phyloP scores from a whole-genome alignment of 2,797 vertebrate genomes.

The Oreonectes daqikongensis region DNA sequence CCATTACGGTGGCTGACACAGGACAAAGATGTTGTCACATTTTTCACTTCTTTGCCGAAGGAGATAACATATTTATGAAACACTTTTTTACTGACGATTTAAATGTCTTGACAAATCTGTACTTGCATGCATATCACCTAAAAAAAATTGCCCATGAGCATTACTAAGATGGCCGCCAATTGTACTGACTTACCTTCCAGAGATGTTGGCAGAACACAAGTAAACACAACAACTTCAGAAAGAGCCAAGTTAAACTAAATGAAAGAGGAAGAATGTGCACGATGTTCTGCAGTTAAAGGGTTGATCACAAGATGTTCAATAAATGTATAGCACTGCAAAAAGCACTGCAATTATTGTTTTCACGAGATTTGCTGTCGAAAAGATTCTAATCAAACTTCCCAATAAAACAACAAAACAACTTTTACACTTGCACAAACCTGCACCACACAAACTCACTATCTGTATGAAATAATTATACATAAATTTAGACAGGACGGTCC shows the following conservation, averaged over 20 bases:
- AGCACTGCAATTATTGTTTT: conserved; percentile 52
- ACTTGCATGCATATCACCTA: neutral
- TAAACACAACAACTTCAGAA: conserved; percentile 2
- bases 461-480: conserved; percentile 9
- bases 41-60: too few species aligned
- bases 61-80: too few species aligned
- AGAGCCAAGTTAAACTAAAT: neutral
- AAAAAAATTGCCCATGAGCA: neutral
- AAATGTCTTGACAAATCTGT: neutral
- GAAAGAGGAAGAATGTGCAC: neutral
- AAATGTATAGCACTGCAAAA: conserved; percentile 15
- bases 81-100: too few species aligned
- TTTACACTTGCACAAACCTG: conserved; percentile 27
- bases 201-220: neutral
- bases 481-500: neutral
- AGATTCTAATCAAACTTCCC: conserved; percentile 53
- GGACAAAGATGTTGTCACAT: too few species aligned
- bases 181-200: neutral
- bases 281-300: neutral
- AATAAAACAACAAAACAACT: conserved; percentile 50
- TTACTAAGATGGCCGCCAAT: neutral
- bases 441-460: conserved; percentile 28
- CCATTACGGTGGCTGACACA: too few species aligned
- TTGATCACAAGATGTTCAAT: conserved; percentile 8
- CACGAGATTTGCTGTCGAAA: conserved; percentile 50